Base-by-base conservation (phyloP, 92 coral and sea anemone species). In the Parazoanthus atlanticus region DNA sequence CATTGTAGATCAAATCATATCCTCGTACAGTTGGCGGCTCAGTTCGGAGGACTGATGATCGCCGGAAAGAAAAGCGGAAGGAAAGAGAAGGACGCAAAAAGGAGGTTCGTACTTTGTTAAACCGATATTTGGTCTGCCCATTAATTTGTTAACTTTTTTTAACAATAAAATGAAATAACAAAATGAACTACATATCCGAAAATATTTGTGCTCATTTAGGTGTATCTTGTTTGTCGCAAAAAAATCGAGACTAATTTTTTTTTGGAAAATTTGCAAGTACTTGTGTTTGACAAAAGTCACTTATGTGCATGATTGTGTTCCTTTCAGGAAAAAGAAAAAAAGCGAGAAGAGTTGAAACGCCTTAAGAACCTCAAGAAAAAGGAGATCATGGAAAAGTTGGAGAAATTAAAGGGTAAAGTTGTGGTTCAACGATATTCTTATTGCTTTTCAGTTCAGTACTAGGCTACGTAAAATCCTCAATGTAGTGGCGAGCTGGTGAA, bases 371-470 rank as follows among this genome's bases (percentile, higher is more conserved):
- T 97, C 49, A 97, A 97, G 91, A 91, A 93, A 86, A 95, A 95
- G 79, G 99, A 97, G 89, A 97, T 97, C 31, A 90, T 96, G 88
- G 99, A 97, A 76, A 97, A 97, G 84, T 88, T 97, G 28, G 96
- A 97, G 66, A 95, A 90, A 75, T 87, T 97, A 32, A 97, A 97
- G 94, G 99, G 99, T 97, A 81, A 21, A 33, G 4, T 69, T 31
- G 9, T 10, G 10, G 23, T 32, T 26, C 3, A 13, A 36, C 38
- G 38, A 36, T 36, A 36, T 36, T 25, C 12, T 79, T 10, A 26
- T 72, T 12, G 25, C 36, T 26, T 26, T 72, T 72, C 36, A 0
- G 41, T 2, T 25, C n/a, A n/a, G n/a, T n/a, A n/a, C n/a, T n/a
- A n/a, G n/a, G n/a, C n/a, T n/a, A n/a, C n/a, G n/a, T n/a, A n/a